These are phyloP conservation scores for Noctua janthe DNA, from an alignment of 2,888 invertebrate species.

Conservation along the genomic window DNA sequence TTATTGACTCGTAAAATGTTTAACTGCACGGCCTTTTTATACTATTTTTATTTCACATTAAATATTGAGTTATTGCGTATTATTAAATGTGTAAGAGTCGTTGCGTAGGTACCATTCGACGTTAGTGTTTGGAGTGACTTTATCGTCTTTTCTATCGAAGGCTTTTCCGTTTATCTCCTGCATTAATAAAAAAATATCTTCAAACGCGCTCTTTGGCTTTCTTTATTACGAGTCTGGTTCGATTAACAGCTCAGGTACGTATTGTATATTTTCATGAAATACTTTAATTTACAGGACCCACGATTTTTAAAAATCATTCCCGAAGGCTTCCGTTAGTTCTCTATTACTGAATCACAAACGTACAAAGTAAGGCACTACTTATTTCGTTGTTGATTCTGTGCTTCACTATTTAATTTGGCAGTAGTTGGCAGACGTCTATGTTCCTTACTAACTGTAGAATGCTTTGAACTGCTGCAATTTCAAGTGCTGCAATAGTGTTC, in stretches of 20 bases:
- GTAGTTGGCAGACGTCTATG: not conserved
- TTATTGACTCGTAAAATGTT: constrained; percentile 69
- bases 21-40: constrained; percentile 64
- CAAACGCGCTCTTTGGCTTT: not conserved
- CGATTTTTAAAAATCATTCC: not conserved
- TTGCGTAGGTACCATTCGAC: not conserved
- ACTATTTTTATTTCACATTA: constrained; percentile 67
- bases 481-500: not conserved
- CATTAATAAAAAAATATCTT: constrained; percentile 14
- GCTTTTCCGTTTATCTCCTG: not conserved
- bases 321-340: not conserved
- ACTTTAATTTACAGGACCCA: not conserved
- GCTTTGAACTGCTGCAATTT: not conserved
- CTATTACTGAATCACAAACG: not conserved
- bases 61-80: constrained; percentile 63
- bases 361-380: not conserved
- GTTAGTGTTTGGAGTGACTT: not conserved
- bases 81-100: constrained; percentile 50
- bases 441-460: not conserved
- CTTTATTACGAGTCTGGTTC: not conserved
- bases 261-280: not conserved
- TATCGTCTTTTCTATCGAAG: not conserved
- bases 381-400: not conserved
- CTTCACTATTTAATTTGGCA: not conserved
- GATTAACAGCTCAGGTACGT: not conserved